A percentile compares a stretch with the other conserved stretches of the same genome.
These are phyloP conservation scores for Castor canadensis DNA, from an alignment of 2,113 vertebrate genomes.

Conservation along the genomic window DNA sequence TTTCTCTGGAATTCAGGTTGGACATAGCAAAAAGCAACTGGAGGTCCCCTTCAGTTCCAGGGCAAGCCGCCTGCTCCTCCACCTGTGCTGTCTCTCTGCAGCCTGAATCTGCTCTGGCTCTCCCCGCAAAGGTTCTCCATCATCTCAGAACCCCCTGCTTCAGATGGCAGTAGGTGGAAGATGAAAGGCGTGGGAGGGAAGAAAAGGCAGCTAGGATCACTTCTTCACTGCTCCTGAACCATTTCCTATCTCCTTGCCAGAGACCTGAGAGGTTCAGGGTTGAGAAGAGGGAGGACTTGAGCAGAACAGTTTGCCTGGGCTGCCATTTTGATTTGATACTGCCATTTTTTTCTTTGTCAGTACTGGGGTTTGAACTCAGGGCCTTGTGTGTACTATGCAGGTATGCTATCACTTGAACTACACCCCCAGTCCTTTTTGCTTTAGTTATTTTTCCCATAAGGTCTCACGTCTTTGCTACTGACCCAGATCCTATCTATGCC, in stretches of 20 bases:
- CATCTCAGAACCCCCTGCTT: background rate
- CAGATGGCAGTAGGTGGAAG: background rate
- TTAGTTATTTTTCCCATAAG: too few relatives aligned
- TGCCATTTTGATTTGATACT: fast-evolving
- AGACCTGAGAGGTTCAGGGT: background rate
- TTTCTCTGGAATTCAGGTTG: background rate
- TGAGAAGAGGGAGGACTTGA: background rate
- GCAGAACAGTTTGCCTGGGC: fast-evolving
- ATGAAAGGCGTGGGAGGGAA: background rate
- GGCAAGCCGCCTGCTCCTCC: fast-evolving
- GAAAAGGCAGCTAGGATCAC: background rate
- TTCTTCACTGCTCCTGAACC: background rate
- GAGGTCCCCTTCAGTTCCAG: fast-evolving
- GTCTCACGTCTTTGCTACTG: too few relatives aligned
- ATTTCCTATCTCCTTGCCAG: background rate
- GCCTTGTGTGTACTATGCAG: too few relatives aligned
- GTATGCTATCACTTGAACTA: too few relatives aligned
- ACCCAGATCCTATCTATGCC: too few relatives aligned
- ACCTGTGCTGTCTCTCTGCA: fast-evolving
- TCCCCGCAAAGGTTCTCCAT: too few relatives aligned
- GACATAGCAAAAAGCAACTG: background rate
- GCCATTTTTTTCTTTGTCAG: background rate
- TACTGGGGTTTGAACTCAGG: too few relatives aligned
- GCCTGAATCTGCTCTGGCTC: background rate
- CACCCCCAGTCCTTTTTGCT: too few relatives aligned